Conservation (phyloP, 2,888 invertebrate genomes). For the Melanostoma scalare region DNA sequence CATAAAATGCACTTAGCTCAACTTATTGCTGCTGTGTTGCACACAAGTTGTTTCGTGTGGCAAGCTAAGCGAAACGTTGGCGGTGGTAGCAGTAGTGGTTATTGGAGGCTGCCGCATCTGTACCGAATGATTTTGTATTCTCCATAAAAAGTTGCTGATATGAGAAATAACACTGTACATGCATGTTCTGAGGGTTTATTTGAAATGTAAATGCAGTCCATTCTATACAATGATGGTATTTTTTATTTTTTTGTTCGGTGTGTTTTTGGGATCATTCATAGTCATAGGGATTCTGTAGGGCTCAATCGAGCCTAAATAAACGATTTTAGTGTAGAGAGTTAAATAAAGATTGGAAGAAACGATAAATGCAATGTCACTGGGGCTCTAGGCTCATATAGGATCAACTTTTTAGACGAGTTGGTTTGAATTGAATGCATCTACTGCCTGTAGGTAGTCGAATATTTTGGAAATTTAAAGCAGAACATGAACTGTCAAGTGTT, state of each 20-base stretch:
- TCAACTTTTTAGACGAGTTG: constrained; percentile 34
- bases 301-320: constrained; percentile 21
- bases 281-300: constrained; percentile 28
- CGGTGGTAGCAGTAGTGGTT: constrained; percentile 18
- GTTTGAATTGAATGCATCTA: not conserved
- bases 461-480: no score
- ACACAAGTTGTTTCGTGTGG: constrained; percentile 38
- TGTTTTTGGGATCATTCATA: constrained; percentile 22
- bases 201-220: constrained; percentile 66
- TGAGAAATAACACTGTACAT: constrained; percentile 65
- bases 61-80: not conserved
- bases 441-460: no score
- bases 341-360: constrained; percentile 43
- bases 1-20: constrained; percentile 68
- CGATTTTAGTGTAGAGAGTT: constrained; percentile 42
- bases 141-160: constrained; percentile 68
- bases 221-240: constrained; percentile 17
- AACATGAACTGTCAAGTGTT: no score
- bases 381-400: constrained; percentile 29
- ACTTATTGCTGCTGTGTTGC: constrained; percentile 66
- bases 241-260: constrained; percentile 16
- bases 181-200: constrained; percentile 60
- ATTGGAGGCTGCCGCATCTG: constrained; percentile 54
- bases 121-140: constrained; percentile 59
- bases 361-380: constrained; percentile 58